phyloP scores from a whole-genome alignment of 2,888 invertebrate genomes.

The Ecdyonurus torrentis region DNA sequence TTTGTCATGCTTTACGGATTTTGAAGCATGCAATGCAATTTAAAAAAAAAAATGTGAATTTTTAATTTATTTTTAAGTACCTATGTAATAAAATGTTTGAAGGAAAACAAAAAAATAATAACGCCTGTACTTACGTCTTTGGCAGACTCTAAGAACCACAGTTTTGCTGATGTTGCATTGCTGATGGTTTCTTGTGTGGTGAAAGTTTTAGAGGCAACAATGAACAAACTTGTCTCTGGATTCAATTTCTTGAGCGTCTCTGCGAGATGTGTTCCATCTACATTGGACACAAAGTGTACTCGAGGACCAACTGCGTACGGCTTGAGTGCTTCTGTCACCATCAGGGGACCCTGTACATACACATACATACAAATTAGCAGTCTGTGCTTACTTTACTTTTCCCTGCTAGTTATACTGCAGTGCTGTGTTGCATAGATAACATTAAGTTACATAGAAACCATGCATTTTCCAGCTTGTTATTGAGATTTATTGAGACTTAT shows the following conservation, averaged over 20 bases:
- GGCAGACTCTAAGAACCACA: conserved; percentile 76
- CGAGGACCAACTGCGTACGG: conserved; percentile 75
- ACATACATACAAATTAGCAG: too few relatives aligned
- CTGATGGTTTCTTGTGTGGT: conserved; percentile 99
- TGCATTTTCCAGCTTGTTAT: too few relatives aligned
- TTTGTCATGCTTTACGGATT: too few relatives aligned
- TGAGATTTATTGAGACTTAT: too few relatives aligned
- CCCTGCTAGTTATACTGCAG: too few relatives aligned
- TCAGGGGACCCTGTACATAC: conserved; percentile 84
- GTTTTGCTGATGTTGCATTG: conserved; percentile 94
- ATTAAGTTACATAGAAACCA: too few relatives aligned
- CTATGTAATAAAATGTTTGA: background rate
- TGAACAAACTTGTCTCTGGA: conserved; percentile 90
- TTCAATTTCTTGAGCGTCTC: conserved; percentile 78
- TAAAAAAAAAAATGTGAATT: background rate
- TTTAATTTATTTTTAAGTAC: background rate
- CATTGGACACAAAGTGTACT: conserved; percentile 94
- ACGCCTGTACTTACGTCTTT: conserved; percentile 51
- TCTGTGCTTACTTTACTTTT: too few relatives aligned
- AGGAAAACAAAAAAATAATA: conserved; percentile 1
- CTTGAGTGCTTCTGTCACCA: conserved; percentile 97
- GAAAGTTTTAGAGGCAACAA: conserved; percentile 98
- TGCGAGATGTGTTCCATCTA: conserved; percentile 96
- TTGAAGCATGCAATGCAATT: background rate
- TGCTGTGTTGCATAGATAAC: too few relatives aligned